phyloP scores from a whole-genome alignment of 2,113 vertebrate genomes.

The Alces alces region DNA sequence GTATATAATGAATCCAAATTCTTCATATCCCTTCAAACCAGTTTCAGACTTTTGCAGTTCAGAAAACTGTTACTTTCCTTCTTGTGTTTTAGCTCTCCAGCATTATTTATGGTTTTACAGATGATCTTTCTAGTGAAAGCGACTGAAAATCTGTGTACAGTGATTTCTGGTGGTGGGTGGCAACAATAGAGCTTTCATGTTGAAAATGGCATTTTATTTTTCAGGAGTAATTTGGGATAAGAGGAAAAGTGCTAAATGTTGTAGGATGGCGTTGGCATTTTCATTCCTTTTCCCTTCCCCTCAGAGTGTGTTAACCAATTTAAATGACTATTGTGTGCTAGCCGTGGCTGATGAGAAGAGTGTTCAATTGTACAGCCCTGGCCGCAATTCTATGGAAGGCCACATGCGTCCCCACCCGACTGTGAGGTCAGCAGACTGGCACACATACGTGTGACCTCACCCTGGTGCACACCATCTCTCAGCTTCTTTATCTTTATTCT shows the following conservation, averaged over 20 bases:
- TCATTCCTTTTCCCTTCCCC: neutral
- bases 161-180: neutral
- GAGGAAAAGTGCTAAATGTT: neutral
- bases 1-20: neutral
- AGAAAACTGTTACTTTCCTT: neutral
- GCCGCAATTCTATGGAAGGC: neutral
- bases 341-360: neutral
- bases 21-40: neutral
- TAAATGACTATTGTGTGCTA: neutral
- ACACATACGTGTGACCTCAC: neutral
- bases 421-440: neutral
- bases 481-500: neutral
- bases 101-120: neutral
- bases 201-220: neutral
- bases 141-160: neutral
- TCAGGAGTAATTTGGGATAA: neutral
- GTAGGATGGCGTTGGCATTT: neutral
- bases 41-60: neutral
- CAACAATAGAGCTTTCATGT: neutral
- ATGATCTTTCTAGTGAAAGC: slow-evolving; percentile 14
- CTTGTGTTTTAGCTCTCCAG: neutral
- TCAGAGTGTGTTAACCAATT: neutral
- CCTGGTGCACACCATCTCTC: neutral
- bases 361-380: neutral
- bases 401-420: too few relatives aligned